Base-by-base conservation (phyloP, 2,888 invertebrate genomes). In the Drosophila monieri region DNA sequence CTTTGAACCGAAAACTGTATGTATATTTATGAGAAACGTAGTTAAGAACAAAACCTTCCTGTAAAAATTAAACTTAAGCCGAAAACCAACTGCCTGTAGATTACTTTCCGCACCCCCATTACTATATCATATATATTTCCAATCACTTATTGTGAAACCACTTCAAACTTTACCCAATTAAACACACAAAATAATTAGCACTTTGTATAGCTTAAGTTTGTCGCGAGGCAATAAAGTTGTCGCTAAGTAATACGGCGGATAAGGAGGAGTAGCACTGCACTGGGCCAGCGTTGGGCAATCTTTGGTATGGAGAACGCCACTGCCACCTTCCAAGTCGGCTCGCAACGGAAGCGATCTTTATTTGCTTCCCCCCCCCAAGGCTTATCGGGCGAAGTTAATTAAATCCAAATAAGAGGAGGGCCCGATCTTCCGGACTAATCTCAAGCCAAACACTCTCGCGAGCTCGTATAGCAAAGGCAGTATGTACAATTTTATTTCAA, bases 121-220 rank as follows among this genome's bases (percentile, higher is more conserved):
- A 12, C 9, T 27, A 30, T 15, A 48, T 14, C 8, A 2, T 27
- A 9, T 27, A 6, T 9, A 8, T 27, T 27, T 8, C 4, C 21
- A 23, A 23, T 23, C 21, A 23, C 21, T 4, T 23, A 18, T 18
- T 18, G 1, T 25, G 25, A 6, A 25, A 25, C 1, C 25, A 35
- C 18, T 21, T 15, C 18, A 3, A 32, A 35, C n/a, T 35, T 18
- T 12, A 30, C 35, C 15, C 9, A 37, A 12, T 30, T 15, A 23
- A 41, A 60, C 55, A 54, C 39, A 14, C 43, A 60, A 15, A 12
- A 12, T 10, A 35, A 51, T 35, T 23, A 61, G 71, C 77, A 74
- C 78, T 77, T 80, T 84, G 68, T 77, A 84, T 78, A 75, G 80
- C 73, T 66, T 80, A 80, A 84, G 81, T 68, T 72, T 72, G 35